Base-by-base conservation (phyloP, 2,888 invertebrate species). In the Rhagonycha lutea region DNA sequence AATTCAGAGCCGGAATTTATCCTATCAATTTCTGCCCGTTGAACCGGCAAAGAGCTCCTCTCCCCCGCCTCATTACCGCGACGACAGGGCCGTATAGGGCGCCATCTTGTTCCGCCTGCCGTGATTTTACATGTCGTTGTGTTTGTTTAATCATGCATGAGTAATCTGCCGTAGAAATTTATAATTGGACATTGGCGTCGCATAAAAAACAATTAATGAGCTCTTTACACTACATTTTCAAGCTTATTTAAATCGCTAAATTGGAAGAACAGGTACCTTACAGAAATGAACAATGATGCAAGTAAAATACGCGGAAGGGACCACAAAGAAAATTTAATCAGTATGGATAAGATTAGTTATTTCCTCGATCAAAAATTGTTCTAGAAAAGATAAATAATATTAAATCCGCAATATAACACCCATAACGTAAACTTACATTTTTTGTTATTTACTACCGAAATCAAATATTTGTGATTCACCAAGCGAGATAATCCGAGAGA, bases 11-110 rank as follows among this genome's bases (percentile, higher is more conserved):
- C 89, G 89, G 90, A 90, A 90, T 90, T 90, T 90, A 90, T 90
- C 90, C 90, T 89, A 90, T 90, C 90, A 90, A 90, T 90, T 90
- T 90, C 90, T 90, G 90, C 90, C 89, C 89, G 89, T 88, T 90
- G 89, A 90, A 89, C 90, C 89, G 90, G 89, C 89, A 90, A 90
- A 90, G 89, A 90, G 89, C 88, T 80, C 81, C 81, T 81, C 81
- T 81, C 78, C 81, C 79, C 79, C 81, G 82, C 82, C 81, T 82
- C 83, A 82, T 83, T 83, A 82, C 82, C 79, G 82, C 74, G 77
- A 77, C 74, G 63, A 69, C 75, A 75, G 75, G 80, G 82, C 83
- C 85, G 85, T 85, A 85, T 84, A 81, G 82, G 81, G 78, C 86
- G 86, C 86, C 86, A 86, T 86, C 86, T 86, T 86, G 85, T 86